Conservation (phyloP, 35 echinoderm and acorn worm genomes). For the Anneissia japonica region DNA sequence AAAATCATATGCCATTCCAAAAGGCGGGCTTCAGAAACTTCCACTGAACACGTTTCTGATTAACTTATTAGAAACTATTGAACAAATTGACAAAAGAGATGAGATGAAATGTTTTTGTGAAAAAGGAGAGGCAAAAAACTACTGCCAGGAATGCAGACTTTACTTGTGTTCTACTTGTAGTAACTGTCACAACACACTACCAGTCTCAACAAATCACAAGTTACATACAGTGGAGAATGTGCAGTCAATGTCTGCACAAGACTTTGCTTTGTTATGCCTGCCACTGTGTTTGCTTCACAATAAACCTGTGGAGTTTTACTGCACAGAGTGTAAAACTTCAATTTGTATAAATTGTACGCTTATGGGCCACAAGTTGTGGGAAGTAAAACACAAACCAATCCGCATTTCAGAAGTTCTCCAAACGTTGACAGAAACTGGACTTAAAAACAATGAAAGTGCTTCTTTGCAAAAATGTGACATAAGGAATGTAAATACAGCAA, state of each 20-base stretch:
- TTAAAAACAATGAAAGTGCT: neutral
- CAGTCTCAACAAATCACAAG: neutral
- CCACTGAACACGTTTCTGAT: neutral
- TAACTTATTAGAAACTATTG: neutral
- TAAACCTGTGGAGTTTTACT: neutral
- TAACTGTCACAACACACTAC: neutral
- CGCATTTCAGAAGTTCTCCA: neutral
- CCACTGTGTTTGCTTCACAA: neutral
- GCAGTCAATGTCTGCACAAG: neutral
- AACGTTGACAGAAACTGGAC: neutral
- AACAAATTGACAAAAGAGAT: neutral
- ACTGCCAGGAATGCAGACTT: neutral
- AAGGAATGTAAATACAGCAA: neutral
- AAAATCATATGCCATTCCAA: neutral
- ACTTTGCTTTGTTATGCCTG: neutral
- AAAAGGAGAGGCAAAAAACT: neutral
- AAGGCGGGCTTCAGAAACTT: neutral
- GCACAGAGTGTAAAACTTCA: neutral
- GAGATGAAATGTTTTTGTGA: neutral
- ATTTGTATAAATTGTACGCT: neutral
- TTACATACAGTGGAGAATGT: neutral
- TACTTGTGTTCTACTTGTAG: neutral
- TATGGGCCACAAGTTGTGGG: neutral
- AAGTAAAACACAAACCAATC: neutral
- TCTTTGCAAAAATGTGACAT: neutral